Evolutionary conservation across 2,797 vertebrate species (phyloP), one percentile per base, ranked within the genome.

Genomic region (Chaetophractus vellerosus): DNA sequence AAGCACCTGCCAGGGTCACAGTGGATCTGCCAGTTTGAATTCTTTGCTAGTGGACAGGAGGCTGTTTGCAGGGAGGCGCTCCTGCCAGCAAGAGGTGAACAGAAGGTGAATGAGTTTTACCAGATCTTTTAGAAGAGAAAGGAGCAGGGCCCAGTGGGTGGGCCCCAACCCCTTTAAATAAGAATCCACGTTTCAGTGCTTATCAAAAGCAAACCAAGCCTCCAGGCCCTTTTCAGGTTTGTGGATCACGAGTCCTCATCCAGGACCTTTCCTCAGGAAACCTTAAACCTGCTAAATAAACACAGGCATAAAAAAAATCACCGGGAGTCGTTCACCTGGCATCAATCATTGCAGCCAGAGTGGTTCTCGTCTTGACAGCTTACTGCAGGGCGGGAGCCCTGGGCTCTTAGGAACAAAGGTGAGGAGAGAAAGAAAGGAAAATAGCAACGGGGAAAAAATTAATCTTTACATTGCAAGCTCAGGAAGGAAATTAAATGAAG

Each of bases 231-330:
- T 75, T 66, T 86, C 26, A 75, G 64, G 75, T 15, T 14, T 63
- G 31, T 36, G 74, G 36, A 41, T 71, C 61, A 88, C 61, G 66
- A 66, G 36, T 91, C 69, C 9, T 0, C 64, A 81, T 55, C 38
- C 61, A 88, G 64, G 90, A 94, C 91, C 90, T 95, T 89, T 82
- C 89, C 74, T 68, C 12, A 0, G 85, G 93, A 94, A 96, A 93
- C 83, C 38, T 95, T 94, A 96, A 96, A 76, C 82, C 79, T 96
- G 23, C 94, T 96, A 83, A 96, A 94, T 88, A 96, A 97, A 96
- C 96, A 94, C 7, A 6, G 50, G 89, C 80, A 81, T 81, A 96
- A 57, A 88, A 55, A 71, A 88, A 85, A 72, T 94, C 52, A 69
- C 23, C 59, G 69, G 78, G 90, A 94, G 33, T 76, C 1, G 0